Evolutionary conservation across 2,888 invertebrate genomes (phyloP).

Genomic region (Spilosoma lubricipeda): DNA sequence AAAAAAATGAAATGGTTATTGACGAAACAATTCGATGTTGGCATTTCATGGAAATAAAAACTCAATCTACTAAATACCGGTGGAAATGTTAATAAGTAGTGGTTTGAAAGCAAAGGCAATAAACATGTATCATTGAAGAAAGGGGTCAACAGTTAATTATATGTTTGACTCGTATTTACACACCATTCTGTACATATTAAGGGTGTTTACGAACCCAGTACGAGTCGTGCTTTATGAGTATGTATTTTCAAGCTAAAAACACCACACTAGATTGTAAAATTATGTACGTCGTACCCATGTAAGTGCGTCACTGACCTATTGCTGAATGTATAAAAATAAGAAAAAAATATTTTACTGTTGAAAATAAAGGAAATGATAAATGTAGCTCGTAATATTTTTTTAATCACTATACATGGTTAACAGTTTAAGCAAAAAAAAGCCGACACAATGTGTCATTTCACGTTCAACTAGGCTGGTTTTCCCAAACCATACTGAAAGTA

Average conservation of each 20-base stretch:
- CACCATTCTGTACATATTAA: slow-evolving; percentile 13
- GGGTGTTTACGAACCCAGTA: slow-evolving; percentile 4
- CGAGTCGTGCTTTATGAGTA: not conserved
- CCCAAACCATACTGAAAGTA: not conserved
- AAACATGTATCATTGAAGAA: slow-evolving; percentile 50
- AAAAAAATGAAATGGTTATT: not conserved
- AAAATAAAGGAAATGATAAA: too few relatives aligned
- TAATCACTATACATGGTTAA: too few relatives aligned
- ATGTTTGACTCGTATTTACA: slow-evolving; percentile 52
- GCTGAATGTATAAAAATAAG: too few relatives aligned
- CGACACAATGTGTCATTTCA: not conserved
- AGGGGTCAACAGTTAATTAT: slow-evolving; percentile 55
- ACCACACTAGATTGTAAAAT: not conserved
- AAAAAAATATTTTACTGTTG: too few relatives aligned
- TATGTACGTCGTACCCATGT: not conserved
- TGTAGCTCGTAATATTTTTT: too few relatives aligned
- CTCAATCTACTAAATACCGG: slow-evolving; percentile 13
- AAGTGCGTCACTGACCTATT: not conserved
- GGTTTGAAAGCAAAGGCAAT: slow-evolving; percentile 28
- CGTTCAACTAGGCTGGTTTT: not conserved
- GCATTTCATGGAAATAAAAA: slow-evolving; percentile 6
- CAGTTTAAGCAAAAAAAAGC: too few relatives aligned
- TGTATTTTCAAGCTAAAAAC: not conserved
- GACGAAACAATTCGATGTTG: not conserved
- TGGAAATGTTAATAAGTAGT: slow-evolving; percentile 22